These are phyloP conservation scores for Dolomedes plantarius DNA, from an alignment of 2,888 invertebrate genomes.

Conservation along the genomic window DNA sequence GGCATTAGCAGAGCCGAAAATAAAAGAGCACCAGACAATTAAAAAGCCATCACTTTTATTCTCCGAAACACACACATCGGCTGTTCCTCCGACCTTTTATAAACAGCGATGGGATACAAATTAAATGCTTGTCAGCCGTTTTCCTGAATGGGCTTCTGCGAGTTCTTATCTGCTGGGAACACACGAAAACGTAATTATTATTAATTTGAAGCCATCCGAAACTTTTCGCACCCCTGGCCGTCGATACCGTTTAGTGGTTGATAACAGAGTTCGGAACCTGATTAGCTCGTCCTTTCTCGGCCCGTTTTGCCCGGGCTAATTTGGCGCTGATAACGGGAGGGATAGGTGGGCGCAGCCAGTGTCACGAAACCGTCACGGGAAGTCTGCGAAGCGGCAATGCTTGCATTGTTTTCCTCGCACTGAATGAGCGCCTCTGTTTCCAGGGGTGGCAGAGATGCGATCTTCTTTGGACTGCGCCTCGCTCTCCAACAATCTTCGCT, in stretches of 20 bases:
- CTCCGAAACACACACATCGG: constrained; percentile 5
- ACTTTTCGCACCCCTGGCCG: constrained; percentile 45
- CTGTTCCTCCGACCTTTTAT: background rate
- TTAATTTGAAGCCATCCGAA: constrained; percentile 67
- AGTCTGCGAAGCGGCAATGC: background rate
- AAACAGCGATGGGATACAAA: no score
- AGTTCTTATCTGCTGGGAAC: constrained; percentile 60
- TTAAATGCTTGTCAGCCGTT: constrained; percentile 66
- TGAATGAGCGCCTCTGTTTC: no score
- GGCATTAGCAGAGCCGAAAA: no score
- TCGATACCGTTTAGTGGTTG: constrained; percentile 51
- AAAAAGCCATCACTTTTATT: constrained; percentile 58
- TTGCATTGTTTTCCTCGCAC: background rate
- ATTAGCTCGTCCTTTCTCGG: constrained; percentile 54
- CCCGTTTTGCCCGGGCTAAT: constrained; percentile 36
- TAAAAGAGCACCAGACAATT: no score
- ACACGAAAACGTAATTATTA: constrained; percentile 68
- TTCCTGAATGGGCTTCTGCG: constrained; percentile 39
- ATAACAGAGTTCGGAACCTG: constrained; percentile 64
- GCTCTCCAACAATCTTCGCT: no score
- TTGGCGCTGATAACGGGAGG: constrained; percentile 57
- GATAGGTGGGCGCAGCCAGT: constrained; percentile 5
- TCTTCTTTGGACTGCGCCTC: no score
- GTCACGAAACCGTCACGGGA: constrained; percentile 42
- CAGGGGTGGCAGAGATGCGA: no score